phyloP scores from a whole-genome alignment of 2,113 vertebrate genomes.

The Scomber colias region DNA sequence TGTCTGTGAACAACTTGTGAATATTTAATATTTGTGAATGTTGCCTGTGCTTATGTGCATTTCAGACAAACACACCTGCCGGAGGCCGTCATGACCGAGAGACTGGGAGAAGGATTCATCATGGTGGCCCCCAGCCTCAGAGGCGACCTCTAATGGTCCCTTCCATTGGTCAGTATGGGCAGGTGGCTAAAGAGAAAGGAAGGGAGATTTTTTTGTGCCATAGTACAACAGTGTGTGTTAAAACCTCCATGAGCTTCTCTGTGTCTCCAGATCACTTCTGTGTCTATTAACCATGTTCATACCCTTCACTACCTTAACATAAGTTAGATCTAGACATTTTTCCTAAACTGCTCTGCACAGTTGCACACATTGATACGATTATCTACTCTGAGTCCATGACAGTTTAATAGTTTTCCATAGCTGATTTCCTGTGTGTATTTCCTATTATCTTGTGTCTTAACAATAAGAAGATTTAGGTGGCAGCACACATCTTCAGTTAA shows the following conservation, averaged over 20 bases:
- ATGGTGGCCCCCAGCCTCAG: constrained; percentile 83
- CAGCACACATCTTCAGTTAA: background rate
- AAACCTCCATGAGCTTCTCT: constrained; percentile 65
- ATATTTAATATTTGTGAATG: constrained; percentile 58
- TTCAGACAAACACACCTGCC: constrained; percentile 80
- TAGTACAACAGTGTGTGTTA: constrained; percentile 40
- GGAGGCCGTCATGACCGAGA: constrained; percentile 87
- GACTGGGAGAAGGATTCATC: constrained; percentile 82
- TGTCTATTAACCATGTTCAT: constrained; percentile 73
- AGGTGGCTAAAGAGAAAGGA: background rate
- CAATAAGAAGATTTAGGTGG: constrained; percentile 16
- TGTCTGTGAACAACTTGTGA: constrained; percentile 28
- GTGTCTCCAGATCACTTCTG: constrained; percentile 66
- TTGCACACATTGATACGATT: background rate
- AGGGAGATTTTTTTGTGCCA: constrained; percentile 23
- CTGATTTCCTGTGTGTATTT: constrained; percentile 22
- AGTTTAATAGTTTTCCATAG: background rate
- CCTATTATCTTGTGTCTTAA: background rate
- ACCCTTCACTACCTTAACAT: constrained; percentile 39
- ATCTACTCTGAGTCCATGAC: constrained; percentile 2
- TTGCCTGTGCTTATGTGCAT: constrained; percentile 40
- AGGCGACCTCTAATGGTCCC: constrained; percentile 88
- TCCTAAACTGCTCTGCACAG: constrained; percentile 15
- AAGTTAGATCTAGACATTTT: constrained; percentile 14
- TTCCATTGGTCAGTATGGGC: constrained; percentile 91